Conservation (phyloP, 53 echinoderm and acorn worm genomes). For the Apostichopus leukothele region DNA sequence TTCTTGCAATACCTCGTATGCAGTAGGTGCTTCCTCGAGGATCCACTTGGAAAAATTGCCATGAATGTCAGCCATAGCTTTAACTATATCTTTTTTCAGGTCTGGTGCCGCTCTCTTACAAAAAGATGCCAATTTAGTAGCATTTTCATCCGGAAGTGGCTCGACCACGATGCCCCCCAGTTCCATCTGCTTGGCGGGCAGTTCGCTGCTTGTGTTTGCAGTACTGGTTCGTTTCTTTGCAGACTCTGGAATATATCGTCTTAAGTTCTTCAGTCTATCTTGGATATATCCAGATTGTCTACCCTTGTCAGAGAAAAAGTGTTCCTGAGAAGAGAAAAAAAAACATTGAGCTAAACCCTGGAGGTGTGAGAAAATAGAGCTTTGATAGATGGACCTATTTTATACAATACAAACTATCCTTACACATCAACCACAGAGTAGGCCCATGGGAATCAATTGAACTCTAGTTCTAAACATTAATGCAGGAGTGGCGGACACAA, state of each 20-base stretch:
- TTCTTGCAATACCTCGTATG: not conserved
- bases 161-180: not conserved
- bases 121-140: not conserved
- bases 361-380: too few species aligned
- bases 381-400: too few species aligned
- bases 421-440: too few species aligned
- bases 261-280: slow-evolving; percentile 32
- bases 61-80: not conserved
- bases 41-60: not conserved
- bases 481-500: too few species aligned
- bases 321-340: not conserved
- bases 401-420: too few species aligned
- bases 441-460: too few species aligned
- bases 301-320: slow-evolving; percentile 32
- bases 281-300: slow-evolving; percentile 26
- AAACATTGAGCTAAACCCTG: too few species aligned
- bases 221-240: not conserved
- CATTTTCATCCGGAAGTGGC: not conserved
- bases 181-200: too few species aligned
- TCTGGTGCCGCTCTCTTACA: not conserved
- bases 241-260: slow-evolving; percentile 9
- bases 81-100: not conserved
- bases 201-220: too few species aligned
- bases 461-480: too few species aligned
- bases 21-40: not conserved